phyloP scores from a whole-genome alignment of 2,797 vertebrate genomes.

The Hydrolagus colliei region DNA sequence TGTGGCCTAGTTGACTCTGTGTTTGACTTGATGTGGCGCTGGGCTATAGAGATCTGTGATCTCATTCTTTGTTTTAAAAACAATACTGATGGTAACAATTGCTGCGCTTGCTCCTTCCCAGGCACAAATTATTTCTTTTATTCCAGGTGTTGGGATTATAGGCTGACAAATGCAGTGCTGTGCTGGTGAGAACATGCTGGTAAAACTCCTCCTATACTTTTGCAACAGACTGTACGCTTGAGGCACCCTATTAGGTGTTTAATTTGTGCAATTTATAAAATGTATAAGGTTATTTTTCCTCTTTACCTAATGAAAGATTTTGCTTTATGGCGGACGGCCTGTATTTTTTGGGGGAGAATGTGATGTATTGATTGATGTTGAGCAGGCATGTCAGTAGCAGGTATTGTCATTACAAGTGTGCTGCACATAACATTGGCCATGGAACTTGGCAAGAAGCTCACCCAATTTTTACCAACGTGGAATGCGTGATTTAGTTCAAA shows the following conservation, averaged over 20 bases:
- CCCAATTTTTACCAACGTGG: not conserved
- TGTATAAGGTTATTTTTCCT: not conserved
- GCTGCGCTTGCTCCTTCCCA: not conserved
- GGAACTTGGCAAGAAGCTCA: not conserved
- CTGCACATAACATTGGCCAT: not conserved
- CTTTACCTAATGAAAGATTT: not conserved
- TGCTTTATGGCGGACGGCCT: not conserved
- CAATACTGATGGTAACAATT: not conserved
- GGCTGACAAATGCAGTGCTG: not conserved
- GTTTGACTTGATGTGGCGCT: too few relatives aligned
- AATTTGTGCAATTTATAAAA: not conserved
- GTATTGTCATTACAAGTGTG: not conserved
- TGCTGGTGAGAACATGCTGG: not conserved
- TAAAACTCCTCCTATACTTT: not conserved
- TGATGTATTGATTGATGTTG: not conserved
- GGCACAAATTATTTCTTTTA: not conserved
- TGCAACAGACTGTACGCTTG: not conserved
- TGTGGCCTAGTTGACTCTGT: too few relatives aligned
- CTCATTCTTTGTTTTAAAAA: not conserved
- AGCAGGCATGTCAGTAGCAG: not conserved
- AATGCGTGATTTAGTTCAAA: not conserved
- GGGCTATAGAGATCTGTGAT: too few relatives aligned
- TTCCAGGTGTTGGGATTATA: not conserved
- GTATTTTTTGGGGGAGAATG: not conserved
- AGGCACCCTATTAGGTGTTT: too few relatives aligned